A percentile compares a stretch with the other conserved stretches of the same genome.
Conservation (phyloP, 2,888 invertebrate species). For the Limnephilus lunatus region DNA sequence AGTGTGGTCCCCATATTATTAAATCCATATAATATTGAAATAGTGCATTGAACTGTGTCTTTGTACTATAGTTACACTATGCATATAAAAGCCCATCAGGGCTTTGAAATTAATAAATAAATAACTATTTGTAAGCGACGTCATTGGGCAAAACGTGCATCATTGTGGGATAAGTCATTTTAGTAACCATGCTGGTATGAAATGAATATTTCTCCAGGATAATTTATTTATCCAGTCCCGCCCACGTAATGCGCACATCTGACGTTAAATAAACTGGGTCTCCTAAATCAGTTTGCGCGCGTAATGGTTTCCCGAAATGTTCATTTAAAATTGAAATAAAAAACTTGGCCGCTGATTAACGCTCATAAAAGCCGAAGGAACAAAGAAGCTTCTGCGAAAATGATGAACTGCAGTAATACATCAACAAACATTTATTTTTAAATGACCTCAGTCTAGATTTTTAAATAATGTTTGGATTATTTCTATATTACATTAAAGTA, state of each 20-base stretch:
- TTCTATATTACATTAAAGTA: too few relatives aligned
- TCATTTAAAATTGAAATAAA: background rate
- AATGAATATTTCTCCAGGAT: background rate
- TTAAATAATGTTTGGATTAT: too few relatives aligned
- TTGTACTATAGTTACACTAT: too few relatives aligned
- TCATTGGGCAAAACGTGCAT: background rate
- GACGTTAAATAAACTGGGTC: background rate
- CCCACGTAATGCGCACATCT: background rate
- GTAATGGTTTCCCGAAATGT: background rate
- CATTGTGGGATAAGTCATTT: background rate
- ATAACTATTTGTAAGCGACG: too few relatives aligned
- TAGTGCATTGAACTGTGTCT: too few relatives aligned
- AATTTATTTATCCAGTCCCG: background rate
- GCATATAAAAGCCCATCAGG: too few relatives aligned
- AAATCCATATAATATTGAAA: too few relatives aligned
- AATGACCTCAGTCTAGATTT: background rate
- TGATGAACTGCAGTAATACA: background rate
- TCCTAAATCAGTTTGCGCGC: background rate
- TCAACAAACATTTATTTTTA: background rate
- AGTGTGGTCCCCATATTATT: too few relatives aligned
- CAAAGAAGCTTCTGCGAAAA: background rate
- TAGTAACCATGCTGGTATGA: background rate
- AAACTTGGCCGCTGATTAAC: background rate
- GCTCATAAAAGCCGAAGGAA: background rate
- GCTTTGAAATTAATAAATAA: too few relatives aligned